Evolutionary conservation across 2,888 invertebrate species (phyloP), one percentile per base, ranked within the genome.

Genomic region (Cephus rjabovi): DNA sequence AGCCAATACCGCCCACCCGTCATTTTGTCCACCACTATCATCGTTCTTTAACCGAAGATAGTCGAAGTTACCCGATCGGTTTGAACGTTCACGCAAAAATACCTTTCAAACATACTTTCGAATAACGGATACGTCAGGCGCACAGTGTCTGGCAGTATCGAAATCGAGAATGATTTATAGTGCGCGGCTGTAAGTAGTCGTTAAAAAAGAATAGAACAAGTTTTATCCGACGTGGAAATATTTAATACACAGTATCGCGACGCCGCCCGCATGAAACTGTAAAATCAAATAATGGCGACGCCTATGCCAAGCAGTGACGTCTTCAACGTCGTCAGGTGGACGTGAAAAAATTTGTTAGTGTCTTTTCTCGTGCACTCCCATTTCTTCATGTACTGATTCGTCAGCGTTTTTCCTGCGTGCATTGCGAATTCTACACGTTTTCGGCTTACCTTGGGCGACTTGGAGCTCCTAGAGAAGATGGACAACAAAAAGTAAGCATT

Each of bases 401-500:
- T 23, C 23, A 23, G 23, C 56, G 9, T 23, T 56, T 56, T 23
- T 56, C 23, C 56, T 56, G 56, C 23, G 56, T 56, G 56, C 56
- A 56, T 56, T 56, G 23, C 9, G 23, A 9, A 56, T 23, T 56
- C 56, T 23, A 9, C 56, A 56, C 56, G 23, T 23, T 9, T 9
- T 2, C 56, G 23, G 56, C 23, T 23, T 56, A 6, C 56, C 23
- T 56, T 56, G 56, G 56, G 23, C 56, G 23, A 23, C 23, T 56
- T 56, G 9, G 23, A 56, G 56, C 9, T 56, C 23, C 6, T 56
- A 9, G 56, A 56, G 23, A 71, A 71, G 34, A 71, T 71, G 71
- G 71, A 71, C 71, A 71, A 71, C 30, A 71, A 30, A 71, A 71
- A 34, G 71, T 71, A 71, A 71, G 71, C 12, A 34, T 71, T 30